phyloP scores from a whole-genome alignment of 1,140 invertebrate genomes.

The Rhopalosiphum padi region DNA sequence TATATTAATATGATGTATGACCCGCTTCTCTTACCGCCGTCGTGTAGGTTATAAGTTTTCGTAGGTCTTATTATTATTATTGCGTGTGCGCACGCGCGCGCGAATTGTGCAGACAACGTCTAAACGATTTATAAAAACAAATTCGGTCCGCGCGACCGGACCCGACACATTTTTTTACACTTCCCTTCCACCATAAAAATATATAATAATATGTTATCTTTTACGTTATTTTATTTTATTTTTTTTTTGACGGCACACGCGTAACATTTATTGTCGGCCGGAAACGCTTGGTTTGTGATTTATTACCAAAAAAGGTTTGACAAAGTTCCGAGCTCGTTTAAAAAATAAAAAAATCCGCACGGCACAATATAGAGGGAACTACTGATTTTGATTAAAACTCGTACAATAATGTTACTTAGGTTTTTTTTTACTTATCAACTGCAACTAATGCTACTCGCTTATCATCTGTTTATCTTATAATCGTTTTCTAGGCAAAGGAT shows the following conservation, averaged over 20 bases:
- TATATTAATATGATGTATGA: conserved; percentile 36
- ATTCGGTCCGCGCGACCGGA: not conserved
- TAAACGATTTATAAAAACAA: conserved; percentile 3
- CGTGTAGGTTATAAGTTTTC: conserved; percentile 36
- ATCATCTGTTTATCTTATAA: not conserved
- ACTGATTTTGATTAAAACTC: not conserved
- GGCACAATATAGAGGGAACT: not conserved
- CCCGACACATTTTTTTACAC: not conserved
- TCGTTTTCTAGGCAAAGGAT: not conserved
- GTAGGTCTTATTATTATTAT: not conserved
- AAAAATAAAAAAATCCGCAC: not conserved
- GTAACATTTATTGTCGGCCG: not conserved
- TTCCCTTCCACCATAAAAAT: not conserved
- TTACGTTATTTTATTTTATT: not conserved
- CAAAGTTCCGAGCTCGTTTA: not conserved
- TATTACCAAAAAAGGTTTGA: conserved; percentile 2
- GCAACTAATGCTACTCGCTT: not conserved
- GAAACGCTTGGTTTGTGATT: not conserved
- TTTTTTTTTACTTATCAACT: not conserved
- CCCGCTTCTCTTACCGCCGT: not conserved
- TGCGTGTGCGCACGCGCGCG: not conserved
- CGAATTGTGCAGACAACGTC: not conserved
- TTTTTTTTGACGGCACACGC: not conserved
- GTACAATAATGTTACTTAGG: not conserved
- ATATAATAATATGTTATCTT: not conserved